Evolutionary conservation across 2,797 vertebrate genomes (phyloP), one percentile per base, ranked within the genome.

Genomic region (Steatocranus sp.): DNA sequence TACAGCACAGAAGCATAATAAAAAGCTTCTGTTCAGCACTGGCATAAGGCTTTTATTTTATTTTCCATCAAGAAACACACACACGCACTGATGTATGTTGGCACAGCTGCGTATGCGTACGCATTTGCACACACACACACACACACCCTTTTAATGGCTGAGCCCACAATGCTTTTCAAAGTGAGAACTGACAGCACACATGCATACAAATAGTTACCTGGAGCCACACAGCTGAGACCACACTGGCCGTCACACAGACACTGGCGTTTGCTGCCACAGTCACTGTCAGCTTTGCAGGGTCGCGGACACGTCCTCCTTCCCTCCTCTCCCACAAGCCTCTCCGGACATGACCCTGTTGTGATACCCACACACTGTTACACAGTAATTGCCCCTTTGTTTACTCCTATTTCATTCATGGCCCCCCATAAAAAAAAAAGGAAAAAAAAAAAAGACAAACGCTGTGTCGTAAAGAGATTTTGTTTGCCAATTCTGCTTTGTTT

Each of bases 221-320:
- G 95, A 91, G 88, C 93, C 86, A 97, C 95, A 80, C 97, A 97
- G 96, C 97, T 97, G 94, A 97, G 93, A 79, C 97, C 97, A 89
- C 97, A 97, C 46, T 95, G 94, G 49, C 96, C 97, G 5, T 97
- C 97, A 34, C 97, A 97, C 78, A 96, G 92, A 88, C 97, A 97
- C 90, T 94, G 95, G 2, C 96, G 95, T 80, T 94, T 97, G 89
- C 80, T 95, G 54, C 94, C 94, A 79, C 97, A 97, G 84, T 96
- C 95, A 23, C n/a, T 84, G 84, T 96, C 96, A 5, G 87, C 46
- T 36, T 86, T 90, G 88, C 97, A 97, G 54, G 95, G 88, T 63
- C 94, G 96, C 9, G 95, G 95, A 80, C 97, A 97, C n/a, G 88
- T 89, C 87, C 93, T 93, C 82, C 84, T 94, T 78, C 91, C 88